Evolutionary conservation across 2,113 vertebrate genomes (phyloP), one percentile per base, ranked within the genome.

Genomic region (Cyprinodon tularosa): DNA sequence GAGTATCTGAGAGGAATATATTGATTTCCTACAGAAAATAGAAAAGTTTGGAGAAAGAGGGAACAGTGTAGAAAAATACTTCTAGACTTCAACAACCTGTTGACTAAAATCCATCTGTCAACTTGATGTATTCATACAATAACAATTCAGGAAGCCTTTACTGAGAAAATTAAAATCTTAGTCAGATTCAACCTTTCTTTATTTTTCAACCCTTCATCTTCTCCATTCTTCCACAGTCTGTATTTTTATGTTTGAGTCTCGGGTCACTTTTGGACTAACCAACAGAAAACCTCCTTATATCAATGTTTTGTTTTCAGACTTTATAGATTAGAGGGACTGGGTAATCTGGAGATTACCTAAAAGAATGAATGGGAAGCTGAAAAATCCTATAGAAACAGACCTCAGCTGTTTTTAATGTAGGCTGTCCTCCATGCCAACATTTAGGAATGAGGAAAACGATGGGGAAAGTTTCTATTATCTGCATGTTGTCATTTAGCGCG

Each of bases 1-100:
- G 91, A 96, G 97, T 95, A 39, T 71, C 39, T 7, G 47, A 1
- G 39, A 39, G 62, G 12, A 20, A 57, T 9, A 8, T 9, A 29
- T 29, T 29, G 29, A 3, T 57, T 20, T n/a, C 50, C 17, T 20
- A n/a, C 20, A 57, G 29, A 29, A 29, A 38, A 38, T 6, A n/a
- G 57, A 14, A 20, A 4, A 17, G 53, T 57, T 17, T 57, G 2
- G 29, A 61, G 29, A 9, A 63, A 63, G 8, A 10, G 14, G 7
- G 12, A 36, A 38, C 36, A 37, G 22, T 36, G 4, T 11, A 13
- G 10, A 13, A 62, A 50, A 5, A 10, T 29, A 29, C 29, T 29
- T 29, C 29, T 29, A 29, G 29, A 29, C 29, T 29, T 29, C 29
- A 29, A 29, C 29, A 29, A 29, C 29, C 29, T 29, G 29, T 29